phyloP scores from a whole-genome alignment of 2,113 vertebrate species.

The Chauna torquata region DNA sequence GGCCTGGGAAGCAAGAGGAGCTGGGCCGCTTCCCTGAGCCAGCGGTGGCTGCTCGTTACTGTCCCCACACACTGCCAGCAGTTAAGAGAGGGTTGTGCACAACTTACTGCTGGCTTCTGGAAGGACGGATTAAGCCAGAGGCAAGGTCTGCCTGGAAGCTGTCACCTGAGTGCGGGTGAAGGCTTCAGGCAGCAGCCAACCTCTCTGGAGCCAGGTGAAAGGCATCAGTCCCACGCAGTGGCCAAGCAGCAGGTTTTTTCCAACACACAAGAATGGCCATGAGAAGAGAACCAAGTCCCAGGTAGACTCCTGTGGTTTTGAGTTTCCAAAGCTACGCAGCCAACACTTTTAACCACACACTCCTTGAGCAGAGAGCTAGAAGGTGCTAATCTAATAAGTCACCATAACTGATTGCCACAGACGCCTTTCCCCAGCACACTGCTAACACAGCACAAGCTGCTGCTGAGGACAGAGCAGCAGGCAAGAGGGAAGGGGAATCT shows the following conservation, averaged over 20 bases:
- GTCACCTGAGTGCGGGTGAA: background rate
- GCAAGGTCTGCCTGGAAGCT: background rate
- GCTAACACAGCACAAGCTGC: background rate
- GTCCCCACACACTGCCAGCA: background rate
- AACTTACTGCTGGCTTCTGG: too few species aligned
- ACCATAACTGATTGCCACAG: background rate
- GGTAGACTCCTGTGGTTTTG: background rate
- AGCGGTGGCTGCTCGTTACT: background rate
- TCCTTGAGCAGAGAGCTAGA: background rate
- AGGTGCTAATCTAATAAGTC: too few species aligned
- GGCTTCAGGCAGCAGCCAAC: background rate
- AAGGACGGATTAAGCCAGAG: background rate
- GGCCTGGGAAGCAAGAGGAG: background rate
- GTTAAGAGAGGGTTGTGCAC: background rate
- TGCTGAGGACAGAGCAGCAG: rapidly evolving
- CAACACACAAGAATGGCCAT: rapidly evolving
- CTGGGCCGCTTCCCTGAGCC: background rate
- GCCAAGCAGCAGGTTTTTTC: background rate
- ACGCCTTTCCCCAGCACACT: rapidly evolving
- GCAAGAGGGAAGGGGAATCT: background rate
- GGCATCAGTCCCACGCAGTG: rapidly evolving
- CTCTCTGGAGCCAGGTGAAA: background rate
- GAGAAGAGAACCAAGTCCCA: background rate
- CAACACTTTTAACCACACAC: background rate
- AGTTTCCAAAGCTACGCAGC: background rate